Evolutionary conservation across 2,113 vertebrate species (phyloP), one percentile per base, ranked within the genome.

Genomic region (Pseudopodoces humilis): DNA sequence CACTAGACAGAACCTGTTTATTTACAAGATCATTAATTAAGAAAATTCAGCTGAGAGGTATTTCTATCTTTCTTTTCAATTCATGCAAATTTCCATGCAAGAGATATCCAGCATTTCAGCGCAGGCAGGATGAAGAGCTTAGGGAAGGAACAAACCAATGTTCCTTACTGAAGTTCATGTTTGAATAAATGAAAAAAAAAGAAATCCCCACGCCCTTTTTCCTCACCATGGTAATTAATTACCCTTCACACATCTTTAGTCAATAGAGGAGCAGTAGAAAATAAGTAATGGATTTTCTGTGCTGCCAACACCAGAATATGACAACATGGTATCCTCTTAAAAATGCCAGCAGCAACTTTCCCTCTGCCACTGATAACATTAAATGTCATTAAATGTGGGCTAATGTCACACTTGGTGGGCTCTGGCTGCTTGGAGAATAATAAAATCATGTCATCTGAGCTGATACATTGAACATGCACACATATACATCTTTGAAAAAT

Each of bases 131-230:
- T 22, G 16, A 56, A 71, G 30, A 69, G 11, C 60, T 82, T 43
- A 83, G 23, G 15, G 14, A 15, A 56, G n/a, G 60, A 27, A 5
- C 0, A 23, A 11, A 9, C 1, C 2, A n/a, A 6, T 47, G 43
- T 10, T 85, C 9, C 16, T 44, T 25, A 31, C 3, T 49, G 39
- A 60, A 56, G 11, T 58, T 35, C 47, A 8, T 4, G 8, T 9
- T 64, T 90, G 28, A 79, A 47, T 19, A 83, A 49, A 1, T 35
- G 10, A 22, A 56, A 55, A 81, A 81, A 52, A 25, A 62, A 28
- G 27, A 28, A 31, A 3, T 9, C 31, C 18, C 20, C 20, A 13
- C 9, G 5, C 12, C 6, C 3, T 20, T 31, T 50, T 22, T 10
- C 59, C 46, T 84, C 24, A 28, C 39, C 6, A 3, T 33, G 31